Evolutionary conservation across 2,888 invertebrate species (phyloP).

Genomic region (Hypselothyrea guttata): DNA sequence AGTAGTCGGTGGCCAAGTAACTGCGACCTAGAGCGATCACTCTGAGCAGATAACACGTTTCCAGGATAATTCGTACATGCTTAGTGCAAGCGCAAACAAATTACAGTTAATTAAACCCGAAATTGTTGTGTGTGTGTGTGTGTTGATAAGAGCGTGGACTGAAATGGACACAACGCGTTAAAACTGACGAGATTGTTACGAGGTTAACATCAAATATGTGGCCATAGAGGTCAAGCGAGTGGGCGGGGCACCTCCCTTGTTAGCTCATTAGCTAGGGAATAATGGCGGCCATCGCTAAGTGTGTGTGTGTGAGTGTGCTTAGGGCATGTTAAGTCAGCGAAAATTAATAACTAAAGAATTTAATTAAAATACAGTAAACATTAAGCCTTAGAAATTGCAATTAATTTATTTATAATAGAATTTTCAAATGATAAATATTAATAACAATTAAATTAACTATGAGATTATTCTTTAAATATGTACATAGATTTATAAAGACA

Average conservation of each 20-base stretch:
- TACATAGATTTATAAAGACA: too few species aligned
- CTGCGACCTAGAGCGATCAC: constrained; percentile 54
- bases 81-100: constrained; percentile 66
- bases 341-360: constrained; percentile 27
- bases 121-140: constrained; percentile 55
- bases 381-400: too few species aligned
- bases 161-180: not conserved
- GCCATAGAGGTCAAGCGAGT: not conserved
- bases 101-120: constrained; percentile 70
- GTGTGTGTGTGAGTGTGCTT: not conserved
- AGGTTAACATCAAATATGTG: not conserved
- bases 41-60: constrained; percentile 49
- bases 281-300: constrained; percentile 3
- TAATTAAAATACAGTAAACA: not conserved
- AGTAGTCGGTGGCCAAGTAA: constrained; percentile 13
- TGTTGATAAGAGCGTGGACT: constrained; percentile 33
- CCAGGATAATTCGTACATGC: constrained; percentile 58
- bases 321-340: constrained; percentile 34
- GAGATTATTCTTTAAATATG: too few species aligned
- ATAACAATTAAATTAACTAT: too few species aligned
- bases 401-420: too few species aligned
- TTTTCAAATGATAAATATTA: too few species aligned
- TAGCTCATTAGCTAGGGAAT: constrained; percentile 45
- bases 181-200: constrained; percentile 44
- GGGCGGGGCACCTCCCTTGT: constrained; percentile 22